Base-by-base conservation (phyloP, 1,140 invertebrate species). In the Drosophila baimaii region DNA sequence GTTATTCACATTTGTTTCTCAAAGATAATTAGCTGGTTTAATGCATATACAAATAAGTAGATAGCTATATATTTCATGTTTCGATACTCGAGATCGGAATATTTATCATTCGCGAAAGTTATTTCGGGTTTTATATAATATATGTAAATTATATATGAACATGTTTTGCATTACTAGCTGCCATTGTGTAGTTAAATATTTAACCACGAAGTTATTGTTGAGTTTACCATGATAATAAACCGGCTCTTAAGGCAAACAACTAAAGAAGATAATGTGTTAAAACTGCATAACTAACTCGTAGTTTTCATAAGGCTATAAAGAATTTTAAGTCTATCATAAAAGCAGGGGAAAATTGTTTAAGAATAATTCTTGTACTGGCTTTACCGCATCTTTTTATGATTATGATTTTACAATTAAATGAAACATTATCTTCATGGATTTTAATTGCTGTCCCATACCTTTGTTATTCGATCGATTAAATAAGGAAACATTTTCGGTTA, bases 21-120 rank as follows among this genome's bases (percentile, higher is more conserved):
- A 1, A 37, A 55, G 29, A 55, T 58, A 21, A 63, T 62, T 62
- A 39, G 51, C 23, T 27, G 59, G 10, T 57, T 19, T 29, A n/a
- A 37, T 39, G 59, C 6, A 63, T 41, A 61, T 25, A 12, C 19
- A 47, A 5, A 58, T 21, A 9, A 29, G n/a, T 15, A 23, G 19
- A 21, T 15, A 29, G 2, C 8, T 27, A 55, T 25, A 37, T 35
- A 25, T 25, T 29, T 31, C 23, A 58, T 27, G 33, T 15, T 62
- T n/a, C 13, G 25, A 21, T 27, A 43, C 15, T 57, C 23, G 51
- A 41, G 33, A 13, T 41, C 2, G 19, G 19, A 61, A 61, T 63
- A 63, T 39, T 63, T 15, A 59, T 57, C 4, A 6, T 27, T 21
- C 13, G 15, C 3, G 17, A n/a, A 29, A 37, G 12, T 39, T n/a